Percentiles rank a stretch among this genome's conserved stretches.
These are phyloP conservation scores for Habrosyne pyritoides DNA, from an alignment of 2,888 invertebrate genomes.

Conservation along the genomic window DNA sequence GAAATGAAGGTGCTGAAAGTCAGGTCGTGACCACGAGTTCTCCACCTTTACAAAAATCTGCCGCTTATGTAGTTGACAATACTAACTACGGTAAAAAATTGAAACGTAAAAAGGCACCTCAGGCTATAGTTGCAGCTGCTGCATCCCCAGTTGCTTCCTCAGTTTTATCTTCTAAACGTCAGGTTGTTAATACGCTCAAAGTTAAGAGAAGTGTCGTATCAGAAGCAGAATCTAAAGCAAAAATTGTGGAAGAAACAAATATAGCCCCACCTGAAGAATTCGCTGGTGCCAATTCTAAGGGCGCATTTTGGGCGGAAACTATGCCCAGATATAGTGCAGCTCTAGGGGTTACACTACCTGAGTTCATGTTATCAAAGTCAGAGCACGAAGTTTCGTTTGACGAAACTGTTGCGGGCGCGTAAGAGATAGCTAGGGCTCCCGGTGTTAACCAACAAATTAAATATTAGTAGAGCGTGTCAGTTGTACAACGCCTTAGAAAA, in stretches of 20 bases:
- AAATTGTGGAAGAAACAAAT: constrained; percentile 64
- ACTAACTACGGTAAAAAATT: constrained; percentile 67
- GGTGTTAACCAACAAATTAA: constrained; percentile 64
- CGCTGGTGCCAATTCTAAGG: constrained; percentile 81
- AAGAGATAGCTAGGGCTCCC: constrained; percentile 50
- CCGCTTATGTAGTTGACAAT: constrained; percentile 68
- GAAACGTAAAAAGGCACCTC: constrained; percentile 70
- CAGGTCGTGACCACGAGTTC: constrained; percentile 68
- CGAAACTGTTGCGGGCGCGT: constrained; percentile 76
- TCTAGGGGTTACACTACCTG: constrained; percentile 86
- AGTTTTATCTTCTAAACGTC: constrained; percentile 24
- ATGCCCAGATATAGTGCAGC: constrained; percentile 85
- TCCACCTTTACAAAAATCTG: constrained; percentile 60
- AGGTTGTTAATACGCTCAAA: constrained; percentile 37
- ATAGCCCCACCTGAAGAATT: constrained; percentile 79
- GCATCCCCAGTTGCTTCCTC: constrained; percentile 47
- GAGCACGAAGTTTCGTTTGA: constrained; percentile 88
- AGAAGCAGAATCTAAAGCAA: constrained; percentile 56
- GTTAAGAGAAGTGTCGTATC: constrained; percentile 66
- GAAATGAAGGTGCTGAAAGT: constrained; percentile 69
- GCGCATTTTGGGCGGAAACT: constrained; percentile 87
- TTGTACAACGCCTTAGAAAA: constrained; percentile 65
- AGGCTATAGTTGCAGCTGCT: constrained; percentile 47
- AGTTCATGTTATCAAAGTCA: constrained; percentile 87
- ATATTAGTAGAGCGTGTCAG: constrained; percentile 76